Percentiles rank a stretch among this genome's conserved stretches.
Conservation (phyloP, 2,888 invertebrate species). For the Conops quadrifasciatus region DNA sequence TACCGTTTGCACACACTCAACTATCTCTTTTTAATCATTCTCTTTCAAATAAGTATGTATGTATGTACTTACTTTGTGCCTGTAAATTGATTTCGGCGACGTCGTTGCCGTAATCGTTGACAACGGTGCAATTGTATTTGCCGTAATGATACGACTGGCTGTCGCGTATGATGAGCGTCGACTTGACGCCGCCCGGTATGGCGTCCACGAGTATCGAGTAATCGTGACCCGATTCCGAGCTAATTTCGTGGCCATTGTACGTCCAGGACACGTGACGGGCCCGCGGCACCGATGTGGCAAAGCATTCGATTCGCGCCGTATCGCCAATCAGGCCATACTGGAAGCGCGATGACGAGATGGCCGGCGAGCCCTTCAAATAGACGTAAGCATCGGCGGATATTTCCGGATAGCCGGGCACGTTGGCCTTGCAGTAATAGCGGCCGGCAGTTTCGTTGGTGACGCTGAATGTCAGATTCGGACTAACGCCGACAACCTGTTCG, state of each 20-base stretch:
- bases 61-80: constrained; percentile 81
- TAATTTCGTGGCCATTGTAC: constrained; percentile 84
- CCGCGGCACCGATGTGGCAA: constrained; percentile 87
- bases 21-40: too few species aligned
- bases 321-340: constrained; percentile 86
- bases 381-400: constrained; percentile 83
- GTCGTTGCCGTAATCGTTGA: constrained; percentile 89
- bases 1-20: too few species aligned
- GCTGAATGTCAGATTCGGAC: constrained; percentile 79
- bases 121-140: constrained; percentile 91
- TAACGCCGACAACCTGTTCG: constrained; percentile 75
- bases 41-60: too few species aligned
- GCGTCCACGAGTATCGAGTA: constrained; percentile 80
- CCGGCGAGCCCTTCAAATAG: constrained; percentile 82
- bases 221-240: constrained; percentile 75
- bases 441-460: constrained; percentile 85
- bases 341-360: constrained; percentile 79
- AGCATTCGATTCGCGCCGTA: constrained; percentile 85
- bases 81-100: constrained; percentile 83
- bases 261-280: constrained; percentile 90
- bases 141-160: constrained; percentile 90
- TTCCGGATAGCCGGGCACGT: constrained; percentile 85
- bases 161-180: constrained; percentile 87
- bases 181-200: constrained; percentile 82
- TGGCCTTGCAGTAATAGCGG: constrained; percentile 88